phyloP scores from a whole-genome alignment of 1,140 invertebrate genomes.

The Lepidurus couesii region DNA sequence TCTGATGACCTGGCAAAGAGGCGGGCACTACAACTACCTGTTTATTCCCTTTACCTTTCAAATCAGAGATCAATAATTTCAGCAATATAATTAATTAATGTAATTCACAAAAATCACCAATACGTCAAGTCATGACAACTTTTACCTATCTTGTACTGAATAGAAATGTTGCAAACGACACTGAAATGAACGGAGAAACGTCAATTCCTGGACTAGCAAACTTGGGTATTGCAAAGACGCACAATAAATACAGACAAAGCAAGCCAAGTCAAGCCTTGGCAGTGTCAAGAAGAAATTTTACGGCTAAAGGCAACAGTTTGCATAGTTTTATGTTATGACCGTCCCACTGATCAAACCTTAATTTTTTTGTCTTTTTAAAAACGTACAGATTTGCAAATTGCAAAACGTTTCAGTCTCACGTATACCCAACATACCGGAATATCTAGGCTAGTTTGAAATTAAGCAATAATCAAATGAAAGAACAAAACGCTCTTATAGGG shows the following conservation, averaged over 20 bases:
- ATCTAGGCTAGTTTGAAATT: background rate
- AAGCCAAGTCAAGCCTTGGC: background rate
- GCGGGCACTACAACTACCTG: background rate
- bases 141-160: background rate
- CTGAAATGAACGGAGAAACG: background rate
- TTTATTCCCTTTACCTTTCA: no score
- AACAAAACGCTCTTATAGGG: constrained; percentile 53
- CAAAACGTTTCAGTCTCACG: background rate
- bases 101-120: background rate
- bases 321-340: background rate
- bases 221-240: constrained; percentile 7
- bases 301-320: background rate
- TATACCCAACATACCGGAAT: background rate
- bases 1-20: constrained; percentile 13
- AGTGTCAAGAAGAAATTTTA: background rate
- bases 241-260: constrained; percentile 9
- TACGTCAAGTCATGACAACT: background rate
- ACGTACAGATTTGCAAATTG: background rate
- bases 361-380: background rate
- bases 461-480: background rate
- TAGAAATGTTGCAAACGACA: background rate
- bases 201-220: constrained; percentile 6
- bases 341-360: background rate
- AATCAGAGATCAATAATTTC: background rate
- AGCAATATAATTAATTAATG: background rate